Conservation (phyloP, 2,888 invertebrate species). For the Schizaphis graminum region DNA sequence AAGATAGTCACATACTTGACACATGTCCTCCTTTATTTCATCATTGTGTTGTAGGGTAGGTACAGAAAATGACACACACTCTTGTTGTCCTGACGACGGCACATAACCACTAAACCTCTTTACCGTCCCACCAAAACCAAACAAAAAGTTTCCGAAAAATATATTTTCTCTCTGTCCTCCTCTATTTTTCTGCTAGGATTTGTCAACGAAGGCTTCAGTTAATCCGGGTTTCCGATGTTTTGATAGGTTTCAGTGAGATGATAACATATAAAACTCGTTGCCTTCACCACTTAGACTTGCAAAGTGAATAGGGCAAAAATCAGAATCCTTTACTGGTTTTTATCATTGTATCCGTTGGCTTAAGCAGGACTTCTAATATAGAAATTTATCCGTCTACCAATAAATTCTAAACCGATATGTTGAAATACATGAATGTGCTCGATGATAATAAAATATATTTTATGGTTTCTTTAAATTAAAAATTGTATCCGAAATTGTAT, state of each 20-base stretch:
- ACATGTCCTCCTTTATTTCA: constrained; percentile 41
- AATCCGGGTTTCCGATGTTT: constrained; percentile 55
- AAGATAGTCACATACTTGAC: constrained; percentile 20
- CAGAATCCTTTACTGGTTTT: constrained; percentile 23
- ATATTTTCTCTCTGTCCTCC: background rate
- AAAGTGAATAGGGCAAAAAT: no score
- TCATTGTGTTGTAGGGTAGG: background rate
- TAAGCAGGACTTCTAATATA: constrained; percentile 13
- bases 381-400: constrained; percentile 21
- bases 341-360: background rate
- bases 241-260: constrained; percentile 55
- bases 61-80: constrained; percentile 33
- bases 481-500: background rate
- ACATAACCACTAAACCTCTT: constrained; percentile 17
- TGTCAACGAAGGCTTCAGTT: constrained; percentile 47
- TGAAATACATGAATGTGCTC: background rate
- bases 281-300: background rate
- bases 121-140: background rate
- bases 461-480: background rate
- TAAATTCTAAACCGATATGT: background rate
- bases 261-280: constrained; percentile 31
- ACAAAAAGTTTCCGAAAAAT: constrained; percentile 45
- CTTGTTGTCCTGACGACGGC: constrained; percentile 53
- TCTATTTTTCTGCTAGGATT: constrained; percentile 21
- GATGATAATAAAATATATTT: background rate